Percentiles rank a stretch among this genome's conserved stretches.
These are phyloP conservation scores for Aphelenchoides fujianensis DNA, from an alignment of 1,140 invertebrate genomes.

Conservation along the genomic window DNA sequence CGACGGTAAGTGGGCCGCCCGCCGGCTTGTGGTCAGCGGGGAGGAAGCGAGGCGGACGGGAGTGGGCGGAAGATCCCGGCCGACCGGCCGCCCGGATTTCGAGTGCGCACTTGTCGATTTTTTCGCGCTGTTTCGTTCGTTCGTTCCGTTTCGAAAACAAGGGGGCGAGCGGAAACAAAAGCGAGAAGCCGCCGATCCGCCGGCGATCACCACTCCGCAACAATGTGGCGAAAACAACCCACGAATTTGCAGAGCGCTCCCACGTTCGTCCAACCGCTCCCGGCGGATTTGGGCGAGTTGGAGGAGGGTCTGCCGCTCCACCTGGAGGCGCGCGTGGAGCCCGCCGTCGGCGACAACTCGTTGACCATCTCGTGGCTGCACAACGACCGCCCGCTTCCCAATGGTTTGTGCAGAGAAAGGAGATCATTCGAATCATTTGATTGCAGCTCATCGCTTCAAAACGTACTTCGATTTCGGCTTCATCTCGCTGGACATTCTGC, in stretches of 20 bases:
- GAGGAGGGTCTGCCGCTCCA: conserved; percentile 84
- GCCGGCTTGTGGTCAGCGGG: too few relatives aligned
- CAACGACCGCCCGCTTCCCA: conserved; percentile 54
- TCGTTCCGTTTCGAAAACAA: too few relatives aligned
- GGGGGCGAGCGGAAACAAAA: too few relatives aligned
- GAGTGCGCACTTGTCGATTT: too few relatives aligned
- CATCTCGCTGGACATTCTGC: conserved; percentile 83
- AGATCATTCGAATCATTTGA: too few relatives aligned
- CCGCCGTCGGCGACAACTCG: conserved; percentile 88
- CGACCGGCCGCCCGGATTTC: too few relatives aligned
- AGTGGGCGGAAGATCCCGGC: neutral
- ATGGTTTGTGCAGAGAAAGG: too few relatives aligned
- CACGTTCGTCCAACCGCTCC: conserved; percentile 53
- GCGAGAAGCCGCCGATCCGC: too few relatives aligned
- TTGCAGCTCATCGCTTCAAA: conserved; percentile 80
- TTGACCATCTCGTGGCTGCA: conserved; percentile 87
- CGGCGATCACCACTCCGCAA: too few relatives aligned
- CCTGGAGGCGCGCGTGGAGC: conserved; percentile 88
- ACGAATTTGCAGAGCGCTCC: conserved; percentile 34
- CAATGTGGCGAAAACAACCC: conserved; percentile 8
- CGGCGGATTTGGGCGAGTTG: conserved; percentile 52
- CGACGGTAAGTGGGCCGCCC: conserved; percentile 41
- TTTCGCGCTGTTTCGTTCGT: too few relatives aligned
- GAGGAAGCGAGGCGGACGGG: too few relatives aligned
- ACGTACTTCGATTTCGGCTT: conserved; percentile 92